A percentile compares a stretch with the other conserved stretches of the same genome.
These are phyloP conservation scores for Bedellia somnulentella DNA, from an alignment of 2,888 invertebrate genomes.

Conservation along the genomic window DNA sequence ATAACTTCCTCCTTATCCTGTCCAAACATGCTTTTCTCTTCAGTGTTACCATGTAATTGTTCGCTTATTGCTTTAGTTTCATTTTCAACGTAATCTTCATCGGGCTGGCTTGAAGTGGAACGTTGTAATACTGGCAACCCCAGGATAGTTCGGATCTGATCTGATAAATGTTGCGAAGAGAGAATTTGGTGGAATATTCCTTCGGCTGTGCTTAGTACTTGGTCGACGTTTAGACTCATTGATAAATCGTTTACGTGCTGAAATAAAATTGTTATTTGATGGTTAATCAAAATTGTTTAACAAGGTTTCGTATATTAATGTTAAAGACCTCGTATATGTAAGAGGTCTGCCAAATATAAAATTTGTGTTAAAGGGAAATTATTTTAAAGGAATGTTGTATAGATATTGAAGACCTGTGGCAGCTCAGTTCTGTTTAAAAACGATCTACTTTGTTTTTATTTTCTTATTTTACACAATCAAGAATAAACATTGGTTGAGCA, in stretches of 20 bases:
- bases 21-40: constrained; percentile 17
- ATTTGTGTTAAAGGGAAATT: too few species aligned
- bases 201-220: constrained; percentile 84
- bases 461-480: too few species aligned
- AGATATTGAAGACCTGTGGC: too few species aligned
- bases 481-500: too few species aligned
- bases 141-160: constrained; percentile 71
- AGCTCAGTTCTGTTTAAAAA: too few species aligned
- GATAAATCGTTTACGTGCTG: constrained; percentile 96
- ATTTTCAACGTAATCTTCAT: constrained; percentile 11
- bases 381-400: too few species aligned
- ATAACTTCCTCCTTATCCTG: constrained; percentile 57
- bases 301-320: too few species aligned
- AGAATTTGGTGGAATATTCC: constrained; percentile 89
- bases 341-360: too few species aligned
- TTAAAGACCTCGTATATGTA: too few species aligned
- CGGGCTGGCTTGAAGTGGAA: constrained; percentile 14
- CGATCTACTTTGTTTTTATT: too few species aligned
- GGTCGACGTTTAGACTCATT: constrained; percentile 80
- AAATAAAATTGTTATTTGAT: not conserved
- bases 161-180: constrained; percentile 69
- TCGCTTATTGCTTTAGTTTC: too few species aligned
- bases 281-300: not conserved
- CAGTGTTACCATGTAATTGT: constrained; percentile 12
- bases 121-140: constrained; percentile 57